A percentile compares a stretch with the other conserved stretches of the same genome.
phyloP scores from a whole-genome alignment of 2,113 vertebrate species.

The Saimiri boliviensis region DNA sequence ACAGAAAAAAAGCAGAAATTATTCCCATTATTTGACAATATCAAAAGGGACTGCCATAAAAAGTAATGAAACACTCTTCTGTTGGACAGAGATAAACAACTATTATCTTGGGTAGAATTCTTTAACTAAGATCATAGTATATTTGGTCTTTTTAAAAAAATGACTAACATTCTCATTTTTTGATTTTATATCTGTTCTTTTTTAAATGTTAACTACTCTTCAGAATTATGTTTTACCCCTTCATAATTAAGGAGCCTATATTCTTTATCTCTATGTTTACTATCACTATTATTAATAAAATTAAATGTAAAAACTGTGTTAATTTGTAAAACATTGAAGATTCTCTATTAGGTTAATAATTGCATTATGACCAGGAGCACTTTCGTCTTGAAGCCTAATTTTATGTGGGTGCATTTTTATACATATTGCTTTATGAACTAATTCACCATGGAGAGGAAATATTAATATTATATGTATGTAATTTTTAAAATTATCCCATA shows the following conservation, averaged over 20 bases:
- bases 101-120: conserved; percentile 26
- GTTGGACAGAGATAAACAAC: conserved; percentile 43
- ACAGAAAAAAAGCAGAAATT: conserved; percentile 39
- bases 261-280: not conserved
- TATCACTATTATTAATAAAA: conserved; percentile 9
- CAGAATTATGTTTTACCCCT: not conserved
- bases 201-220: not conserved
- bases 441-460: not conserved
- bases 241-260: not conserved
- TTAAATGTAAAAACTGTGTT: not conserved
- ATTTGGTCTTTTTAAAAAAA: not conserved
- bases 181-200: not conserved
- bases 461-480: not conserved
- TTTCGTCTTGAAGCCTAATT: not conserved
- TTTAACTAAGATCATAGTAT: not conserved
- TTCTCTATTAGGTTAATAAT: conserved; percentile 27
- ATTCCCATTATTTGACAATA: conserved; percentile 49
- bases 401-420: not conserved
- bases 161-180: not conserved
- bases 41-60: conserved; percentile 37
- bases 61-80: conserved; percentile 4
- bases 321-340: not conserved
- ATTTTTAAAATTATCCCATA: not conserved
- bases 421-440: not conserved
- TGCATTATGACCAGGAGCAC: not conserved